These are phyloP conservation scores for Drosophila teissieri DNA, from an alignment of 1,140 invertebrate species.

Conservation along the genomic window DNA sequence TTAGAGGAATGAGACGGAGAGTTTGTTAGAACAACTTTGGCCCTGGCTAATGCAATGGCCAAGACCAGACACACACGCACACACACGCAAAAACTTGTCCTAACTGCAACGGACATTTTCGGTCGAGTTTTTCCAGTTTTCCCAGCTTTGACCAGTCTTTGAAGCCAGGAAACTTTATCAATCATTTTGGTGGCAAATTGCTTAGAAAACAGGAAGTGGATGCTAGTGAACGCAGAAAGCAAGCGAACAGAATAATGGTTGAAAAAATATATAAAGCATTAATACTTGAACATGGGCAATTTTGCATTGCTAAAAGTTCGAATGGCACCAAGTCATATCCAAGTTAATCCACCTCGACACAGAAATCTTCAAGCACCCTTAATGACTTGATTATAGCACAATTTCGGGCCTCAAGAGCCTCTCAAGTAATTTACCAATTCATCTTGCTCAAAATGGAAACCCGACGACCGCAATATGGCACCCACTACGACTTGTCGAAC, in stretches of 20 bases:
- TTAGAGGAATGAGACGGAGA: not conserved
- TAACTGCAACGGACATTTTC: constrained; percentile 38
- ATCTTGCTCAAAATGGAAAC: constrained; percentile 59
- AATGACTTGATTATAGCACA: constrained; percentile 51
- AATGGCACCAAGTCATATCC: too few species aligned
- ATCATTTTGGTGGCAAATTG: constrained; percentile 84
- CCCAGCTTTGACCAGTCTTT: constrained; percentile 42
- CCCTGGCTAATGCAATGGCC: constrained; percentile 57
- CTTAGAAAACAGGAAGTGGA: constrained; percentile 74
- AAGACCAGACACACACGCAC: constrained; percentile 28
- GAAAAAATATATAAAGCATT: not conserved
- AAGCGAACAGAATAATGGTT: not conserved
- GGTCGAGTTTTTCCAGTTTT: constrained; percentile 33
- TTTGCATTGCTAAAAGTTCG: too few species aligned
- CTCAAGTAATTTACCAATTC: constrained; percentile 68
- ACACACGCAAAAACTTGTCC: constrained; percentile 47
- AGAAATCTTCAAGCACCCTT: constrained; percentile 9
- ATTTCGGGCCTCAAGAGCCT: constrained; percentile 46
- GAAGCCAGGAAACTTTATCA: constrained; percentile 72
- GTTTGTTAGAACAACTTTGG: constrained; percentile 43
- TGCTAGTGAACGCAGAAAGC: constrained; percentile 16
- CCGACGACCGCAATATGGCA: constrained; percentile 61
- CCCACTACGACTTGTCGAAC: constrained; percentile 57
- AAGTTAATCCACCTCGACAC: constrained; percentile 14
- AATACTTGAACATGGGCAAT: too few species aligned